Evolutionary conservation across 1,140 invertebrate genomes (phyloP).

Genomic region (Neodiprion fabricii): DNA sequence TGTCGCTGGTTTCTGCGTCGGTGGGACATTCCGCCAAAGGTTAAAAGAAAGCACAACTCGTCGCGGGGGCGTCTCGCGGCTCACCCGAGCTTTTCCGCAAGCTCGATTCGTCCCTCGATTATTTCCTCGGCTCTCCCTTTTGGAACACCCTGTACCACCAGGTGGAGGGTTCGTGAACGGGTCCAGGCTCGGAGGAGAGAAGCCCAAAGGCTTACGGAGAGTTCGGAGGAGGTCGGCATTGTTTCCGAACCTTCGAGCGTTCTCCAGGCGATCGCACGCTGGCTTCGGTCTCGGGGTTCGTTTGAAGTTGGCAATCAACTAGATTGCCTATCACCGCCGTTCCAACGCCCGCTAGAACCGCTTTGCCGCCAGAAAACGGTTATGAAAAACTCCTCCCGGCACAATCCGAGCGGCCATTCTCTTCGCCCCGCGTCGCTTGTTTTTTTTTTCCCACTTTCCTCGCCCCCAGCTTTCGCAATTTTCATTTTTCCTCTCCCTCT

Average conservation of each 20-base stretch:
- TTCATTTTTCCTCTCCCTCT: not conserved
- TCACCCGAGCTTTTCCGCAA: not conserved
- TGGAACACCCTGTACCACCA: not conserved
- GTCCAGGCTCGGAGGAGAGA: constrained; percentile 20
- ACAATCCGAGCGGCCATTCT: not conserved
- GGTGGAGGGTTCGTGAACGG: constrained; percentile 20
- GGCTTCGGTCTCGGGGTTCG: constrained; percentile 43
- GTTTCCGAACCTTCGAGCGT: constrained; percentile 26
- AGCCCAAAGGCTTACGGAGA: constrained; percentile 17
- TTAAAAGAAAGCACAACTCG: too few species aligned
- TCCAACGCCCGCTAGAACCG: not conserved
- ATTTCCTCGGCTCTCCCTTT: not conserved
- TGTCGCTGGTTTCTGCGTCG: not conserved
- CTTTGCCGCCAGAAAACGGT: not conserved
- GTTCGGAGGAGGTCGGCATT: constrained; percentile 23
- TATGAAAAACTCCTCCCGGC: not conserved
- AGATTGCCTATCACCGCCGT: constrained; percentile 49
- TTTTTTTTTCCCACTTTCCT: not conserved
- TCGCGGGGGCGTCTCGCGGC: constrained; percentile 29
- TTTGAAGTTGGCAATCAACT: constrained; percentile 54
- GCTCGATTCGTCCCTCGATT: not conserved
- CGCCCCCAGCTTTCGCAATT: not conserved
- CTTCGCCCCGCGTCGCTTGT: not conserved
- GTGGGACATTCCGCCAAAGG: too few species aligned
- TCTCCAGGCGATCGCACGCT: constrained; percentile 26